phyloP scores from a whole-genome alignment of 2,888 invertebrate genomes.

The Cremastinae sp. region DNA sequence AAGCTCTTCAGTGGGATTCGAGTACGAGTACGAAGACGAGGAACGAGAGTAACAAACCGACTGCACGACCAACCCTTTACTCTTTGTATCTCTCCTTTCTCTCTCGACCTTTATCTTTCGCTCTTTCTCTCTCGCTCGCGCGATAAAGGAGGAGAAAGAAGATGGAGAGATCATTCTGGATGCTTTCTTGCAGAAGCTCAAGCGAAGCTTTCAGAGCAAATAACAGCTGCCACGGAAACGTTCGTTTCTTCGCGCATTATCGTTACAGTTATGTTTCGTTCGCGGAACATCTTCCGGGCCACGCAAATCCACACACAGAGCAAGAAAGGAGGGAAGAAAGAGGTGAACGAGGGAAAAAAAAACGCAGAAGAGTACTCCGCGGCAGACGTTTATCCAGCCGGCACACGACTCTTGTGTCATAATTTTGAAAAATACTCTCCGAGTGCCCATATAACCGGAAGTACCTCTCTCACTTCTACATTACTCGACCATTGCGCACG shows the following conservation, averaged over 20 bases:
- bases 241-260: constrained; percentile 61
- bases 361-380: constrained; percentile 3
- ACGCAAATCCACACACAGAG: constrained; percentile 28
- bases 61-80: constrained; percentile 36
- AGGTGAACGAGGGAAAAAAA: constrained; percentile 1
- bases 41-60: constrained; percentile 32
- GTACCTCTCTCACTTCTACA: constrained; percentile 22
- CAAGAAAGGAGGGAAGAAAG: constrained; percentile 3
- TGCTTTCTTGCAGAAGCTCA: constrained; percentile 33
- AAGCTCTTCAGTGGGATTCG: constrained; percentile 28
- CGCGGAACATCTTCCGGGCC: constrained; percentile 29
- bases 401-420: constrained; percentile 15
- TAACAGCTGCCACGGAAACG: constrained; percentile 64
- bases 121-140: neutral
- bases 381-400: constrained; percentile 31
- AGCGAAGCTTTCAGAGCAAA: constrained; percentile 57
- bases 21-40: constrained; percentile 1
- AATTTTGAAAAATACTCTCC: constrained; percentile 39
- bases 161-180: constrained; percentile 48
- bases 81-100: constrained; percentile 18
- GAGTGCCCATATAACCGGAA: constrained; percentile 41
- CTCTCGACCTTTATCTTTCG: constrained; percentile 1
- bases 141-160: constrained; percentile 12
- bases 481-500: constrained; percentile 2
- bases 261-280: constrained; percentile 63